Evolutionary conservation across 2,113 vertebrate species (phyloP).

Genomic region (Fregata magnificens): DNA sequence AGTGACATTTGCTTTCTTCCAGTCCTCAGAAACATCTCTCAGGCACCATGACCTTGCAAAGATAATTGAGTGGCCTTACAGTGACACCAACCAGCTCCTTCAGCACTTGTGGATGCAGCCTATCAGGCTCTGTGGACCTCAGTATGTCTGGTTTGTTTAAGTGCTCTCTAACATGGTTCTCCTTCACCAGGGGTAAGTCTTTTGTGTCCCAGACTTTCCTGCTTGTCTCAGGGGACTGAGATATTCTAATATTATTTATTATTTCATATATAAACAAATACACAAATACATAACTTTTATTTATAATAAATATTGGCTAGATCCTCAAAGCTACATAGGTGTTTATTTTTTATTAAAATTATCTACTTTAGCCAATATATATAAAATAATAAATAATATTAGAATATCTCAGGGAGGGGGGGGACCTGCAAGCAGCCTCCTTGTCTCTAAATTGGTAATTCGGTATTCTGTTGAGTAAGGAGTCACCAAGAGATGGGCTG

Average conservation of each 20-base stretch:
- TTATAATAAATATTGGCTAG: neutral
- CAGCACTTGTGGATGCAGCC: neutral
- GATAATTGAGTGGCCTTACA: neutral
- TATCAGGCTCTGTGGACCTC: neutral
- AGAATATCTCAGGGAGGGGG: too few relatives aligned
- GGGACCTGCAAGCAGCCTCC: neutral
- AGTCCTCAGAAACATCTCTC: neutral
- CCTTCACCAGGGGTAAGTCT: neutral
- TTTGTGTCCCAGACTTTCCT: neutral
- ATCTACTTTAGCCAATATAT: neutral
- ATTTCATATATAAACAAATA: neutral
- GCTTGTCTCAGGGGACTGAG: neutral
- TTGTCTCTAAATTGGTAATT: neutral
- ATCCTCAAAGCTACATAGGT: neutral
- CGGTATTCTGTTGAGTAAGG: neutral
- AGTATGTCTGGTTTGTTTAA: neutral
- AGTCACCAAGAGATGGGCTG: neutral
- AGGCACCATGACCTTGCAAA: neutral
- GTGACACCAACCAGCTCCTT: neutral
- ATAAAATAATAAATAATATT: neutral
- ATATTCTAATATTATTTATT: neutral
- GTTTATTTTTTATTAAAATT: neutral
- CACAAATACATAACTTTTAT: neutral
- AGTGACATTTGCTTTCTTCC: neutral
- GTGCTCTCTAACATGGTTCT: neutral